A percentile compares a stretch with the other conserved stretches of the same genome.
Evolutionary conservation across 2,113 vertebrate genomes (phyloP).

Genomic region (Cnemophilus loriae): DNA sequence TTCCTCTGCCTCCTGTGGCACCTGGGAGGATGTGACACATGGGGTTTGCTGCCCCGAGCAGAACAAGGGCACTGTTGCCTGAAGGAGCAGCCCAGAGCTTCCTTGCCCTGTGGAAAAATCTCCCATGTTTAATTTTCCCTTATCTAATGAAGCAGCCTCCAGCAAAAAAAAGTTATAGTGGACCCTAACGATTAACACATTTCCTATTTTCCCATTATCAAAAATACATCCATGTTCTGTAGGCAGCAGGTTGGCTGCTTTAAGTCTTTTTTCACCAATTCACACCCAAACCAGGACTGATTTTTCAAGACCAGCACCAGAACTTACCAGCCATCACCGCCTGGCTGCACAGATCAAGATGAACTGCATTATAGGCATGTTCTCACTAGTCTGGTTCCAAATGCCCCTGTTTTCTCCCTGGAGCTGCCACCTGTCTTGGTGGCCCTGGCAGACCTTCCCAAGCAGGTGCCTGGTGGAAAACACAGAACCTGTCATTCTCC

Average conservation of each 20-base stretch:
- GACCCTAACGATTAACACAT: background rate
- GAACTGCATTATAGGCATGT: background rate
- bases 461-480: background rate
- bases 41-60: background rate
- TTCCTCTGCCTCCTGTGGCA: accelerated
- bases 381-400: background rate
- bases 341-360: background rate
- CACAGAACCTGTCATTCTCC: background rate
- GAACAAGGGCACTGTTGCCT: background rate
- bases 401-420: background rate
- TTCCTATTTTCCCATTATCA: background rate
- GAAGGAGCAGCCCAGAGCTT: background rate
- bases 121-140: background rate
- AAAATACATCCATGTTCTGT: slow-evolving; percentile 2
- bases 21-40: background rate
- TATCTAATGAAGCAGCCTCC: background rate
- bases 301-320: background rate
- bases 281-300: background rate
- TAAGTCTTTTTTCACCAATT: background rate
- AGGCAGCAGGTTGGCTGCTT: slow-evolving; percentile 17
- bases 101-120: background rate
- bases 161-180: background rate
- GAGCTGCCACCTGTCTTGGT: background rate
- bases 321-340: accelerated
- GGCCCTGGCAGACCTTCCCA: background rate